Base-by-base conservation (phyloP, 1,140 invertebrate genomes). In the Manduca sexta region DNA sequence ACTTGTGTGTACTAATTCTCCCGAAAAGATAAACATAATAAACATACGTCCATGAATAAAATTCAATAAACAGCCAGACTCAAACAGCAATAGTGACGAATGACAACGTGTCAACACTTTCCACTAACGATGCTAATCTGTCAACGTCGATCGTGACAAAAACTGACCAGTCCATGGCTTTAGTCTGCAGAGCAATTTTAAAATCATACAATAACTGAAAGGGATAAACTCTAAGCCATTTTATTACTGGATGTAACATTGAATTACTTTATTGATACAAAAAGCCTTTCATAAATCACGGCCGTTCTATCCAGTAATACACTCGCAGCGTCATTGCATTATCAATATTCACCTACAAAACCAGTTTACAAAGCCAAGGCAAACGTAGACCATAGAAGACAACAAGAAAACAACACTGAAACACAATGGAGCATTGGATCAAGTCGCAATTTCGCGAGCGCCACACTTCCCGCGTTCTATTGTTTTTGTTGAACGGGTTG, bases 61-160 rank as follows among this genome's bases (percentile, higher is more conserved):
- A 26, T 5, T 26, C 21, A 26, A 5, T 26, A 26, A 26, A 26
- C 17, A 11, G n/a, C 5, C 13, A n/a, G 11, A 35, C 33, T n/a
- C 33, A 35, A 14, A 35, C 33, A 14, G n/a, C 3, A n/a, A 53
- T 42, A 39, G 35, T 17, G 14, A 16, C 30, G 8, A 26, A 57
- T 64, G 59, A 57, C 65, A 59, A 46, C 45, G 43, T 56, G 45
- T 15, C 49, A 31, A 30, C 40, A 26, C 39, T 45, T 44, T 29
- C 12, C 58, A 62, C 67, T 69, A 72, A 69, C 60, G 62, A 43
- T 12, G 33, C 40, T 56, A 56, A 68, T 70, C 63, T 31, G 50
- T 73, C 64, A 70, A 56, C 49, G 64, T 64, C 61, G 39, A 30
- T 21, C 21, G 13, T 7, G 34, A 63, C 57, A 69, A 69, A 61